A percentile compares a stretch with the other conserved stretches of the same genome.
phyloP scores from a whole-genome alignment of 1,140 invertebrate genomes.

The Acromyrmex charruanus region DNA sequence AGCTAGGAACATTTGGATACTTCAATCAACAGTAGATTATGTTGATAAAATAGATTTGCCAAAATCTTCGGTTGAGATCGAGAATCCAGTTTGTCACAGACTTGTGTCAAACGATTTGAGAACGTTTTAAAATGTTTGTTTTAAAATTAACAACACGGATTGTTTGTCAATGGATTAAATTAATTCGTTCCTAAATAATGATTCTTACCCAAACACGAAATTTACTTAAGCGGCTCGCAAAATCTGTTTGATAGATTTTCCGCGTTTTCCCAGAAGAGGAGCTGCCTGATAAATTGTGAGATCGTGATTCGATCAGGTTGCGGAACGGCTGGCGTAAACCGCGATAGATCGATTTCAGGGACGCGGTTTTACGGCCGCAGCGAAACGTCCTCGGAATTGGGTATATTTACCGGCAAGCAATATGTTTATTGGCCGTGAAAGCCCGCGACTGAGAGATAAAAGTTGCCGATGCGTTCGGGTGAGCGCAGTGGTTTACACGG shows the following conservation, averaged over 20 bases:
- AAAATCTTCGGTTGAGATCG: no score
- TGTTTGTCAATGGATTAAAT: neutral
- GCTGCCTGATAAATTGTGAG: slow-evolving; percentile 35
- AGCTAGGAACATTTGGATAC: no score
- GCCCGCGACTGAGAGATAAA: slow-evolving; percentile 52
- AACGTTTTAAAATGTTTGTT: neutral
- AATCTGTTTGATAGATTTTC: neutral
- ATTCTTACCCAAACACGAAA: neutral
- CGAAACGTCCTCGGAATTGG: slow-evolving; percentile 36
- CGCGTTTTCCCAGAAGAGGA: neutral
- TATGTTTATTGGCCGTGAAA: slow-evolving; percentile 59
- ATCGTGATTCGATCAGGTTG: slow-evolving; percentile 44
- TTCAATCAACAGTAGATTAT: no score
- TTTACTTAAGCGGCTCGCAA: slow-evolving; percentile 23
- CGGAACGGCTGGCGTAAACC: slow-evolving; percentile 28
- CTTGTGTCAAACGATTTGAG: no score
- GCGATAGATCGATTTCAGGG: slow-evolving; percentile 37
- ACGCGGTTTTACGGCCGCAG: slow-evolving; percentile 29
- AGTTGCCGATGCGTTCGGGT: slow-evolving; percentile 36
- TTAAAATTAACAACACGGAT: neutral
- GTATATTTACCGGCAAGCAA: slow-evolving; percentile 47
- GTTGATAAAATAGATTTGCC: no score
- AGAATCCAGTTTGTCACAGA: no score
- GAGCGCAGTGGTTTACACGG: slow-evolving; percentile 49
- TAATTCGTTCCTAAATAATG: neutral